Evolutionary conservation across 30 jellyfish, hydroid and myxozoan genomes (phyloP), one percentile per base, ranked within the genome.

Genomic region (Cassiopea xamachana): DNA sequence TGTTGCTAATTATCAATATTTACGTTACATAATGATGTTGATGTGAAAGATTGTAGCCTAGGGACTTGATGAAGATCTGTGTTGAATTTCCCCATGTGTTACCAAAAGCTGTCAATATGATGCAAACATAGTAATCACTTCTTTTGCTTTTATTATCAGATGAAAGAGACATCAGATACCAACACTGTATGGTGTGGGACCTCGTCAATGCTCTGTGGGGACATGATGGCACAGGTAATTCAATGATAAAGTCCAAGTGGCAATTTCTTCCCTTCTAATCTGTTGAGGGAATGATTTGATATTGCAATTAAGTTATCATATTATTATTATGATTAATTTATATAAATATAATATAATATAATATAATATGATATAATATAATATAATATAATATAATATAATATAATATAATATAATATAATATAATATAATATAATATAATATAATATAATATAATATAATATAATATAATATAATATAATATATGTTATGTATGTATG

Each of bases 171-270:
- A 27, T 84, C 75, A 86, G 91, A 47, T 71, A 78, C 68, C 85
- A 87, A 47, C 98, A 93, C 62, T 75, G 90, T 46, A 82, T 80
- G 61, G 97, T 90, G 1, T 94, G 98, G 98, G 93, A 80, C n/a
- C 92, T 94, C 71, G 94, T 83, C 79, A 78, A 83, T 15, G 97
- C 98, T 10, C 67, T 94, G 48, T 94, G 98, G 98, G 98, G 98
- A 7, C 73, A 83, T 43, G 97, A 90, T 6, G 39, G 77, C 71
- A 43, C 80, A 81, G 82, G 90, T 88, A 70, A 67, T 46, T 86
- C n/a, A 68, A 13, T 13, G 7, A 58, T 58, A 13, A 5, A 58
- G 13, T 13, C 12, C 69, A 58, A 73, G 18, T 14, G 2, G 1
- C 13, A 27, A 27, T 73, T 73, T 39, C 1, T 55, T 49, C 2